Base-by-base conservation (phyloP, 1,140 invertebrate genomes). In the Ooceraea biroi region DNA sequence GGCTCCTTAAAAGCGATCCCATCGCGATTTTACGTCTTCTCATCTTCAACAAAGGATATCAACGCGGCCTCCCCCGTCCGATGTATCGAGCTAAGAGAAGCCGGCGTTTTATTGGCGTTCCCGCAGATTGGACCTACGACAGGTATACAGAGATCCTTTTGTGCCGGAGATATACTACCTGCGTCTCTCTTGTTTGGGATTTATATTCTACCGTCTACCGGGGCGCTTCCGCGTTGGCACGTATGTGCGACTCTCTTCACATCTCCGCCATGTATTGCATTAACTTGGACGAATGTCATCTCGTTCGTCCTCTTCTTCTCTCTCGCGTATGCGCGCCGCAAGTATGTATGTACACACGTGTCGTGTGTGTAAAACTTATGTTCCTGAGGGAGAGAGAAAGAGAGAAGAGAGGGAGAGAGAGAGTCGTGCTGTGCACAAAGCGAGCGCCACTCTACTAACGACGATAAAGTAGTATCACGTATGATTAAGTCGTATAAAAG, bases 1-100 rank as follows among this genome's bases (percentile, higher is more conserved):
- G 78, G 48, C 72, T 86, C 36, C 73, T 88, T 83, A 76, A 86
- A 83, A 69, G 52, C 86, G 41, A 80, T 80, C 73, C 52, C 44
- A 77, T 88, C 82, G 52, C 36, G 48, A 84, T 76, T 89, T 89
- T 88, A 88, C 87, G 87, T 77, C 58, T 77, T 82, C 87, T 88
- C 87, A 82, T 89, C 84, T 82, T 89, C 74, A 11, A 55, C 87
- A 48, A 88, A 83, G 50, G 78, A 82, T 84, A 80, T 72, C 36
- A 36, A n/a, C 80, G 14, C 76, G 27, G n/a, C 52, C 66, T 74
- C 22, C 8, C 41, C 36, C 7, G 36, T 36, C 25, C 27, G 72
- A 88, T 63, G 78, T 82, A 72, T 76, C 78, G 36, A 46, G 73
- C 55, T 68, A 60, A 72, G 68, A 71, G 83, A 87, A 78, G 60